phyloP scores from a whole-genome alignment of 2,888 invertebrate genomes.

The Dicranocentrus wangi region DNA sequence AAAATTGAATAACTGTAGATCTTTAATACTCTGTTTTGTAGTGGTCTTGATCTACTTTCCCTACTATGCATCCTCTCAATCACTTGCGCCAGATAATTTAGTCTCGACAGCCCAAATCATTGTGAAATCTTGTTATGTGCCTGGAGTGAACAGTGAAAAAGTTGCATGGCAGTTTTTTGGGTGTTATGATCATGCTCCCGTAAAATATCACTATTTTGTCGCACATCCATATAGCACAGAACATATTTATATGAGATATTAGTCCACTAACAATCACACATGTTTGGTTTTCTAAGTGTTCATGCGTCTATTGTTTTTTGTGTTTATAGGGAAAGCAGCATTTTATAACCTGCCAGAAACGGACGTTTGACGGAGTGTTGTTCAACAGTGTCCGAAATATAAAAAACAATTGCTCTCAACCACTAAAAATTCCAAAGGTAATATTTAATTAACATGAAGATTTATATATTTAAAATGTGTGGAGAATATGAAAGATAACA shows the following conservation, averaged over 20 bases:
- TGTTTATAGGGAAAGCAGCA: slow-evolving; percentile 46
- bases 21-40: too few species aligned
- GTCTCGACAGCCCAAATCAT: slow-evolving; percentile 54
- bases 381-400: slow-evolving; percentile 48
- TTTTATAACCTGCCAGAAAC: slow-evolving; percentile 59
- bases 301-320: not conserved
- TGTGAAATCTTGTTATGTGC: slow-evolving; percentile 58
- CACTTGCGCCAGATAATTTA: slow-evolving; percentile 49
- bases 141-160: slow-evolving; percentile 59
- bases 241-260: not conserved
- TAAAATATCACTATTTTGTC: slow-evolving; percentile 24
- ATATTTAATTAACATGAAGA: not conserved
- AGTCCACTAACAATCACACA: not conserved
- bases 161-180: slow-evolving; percentile 62
- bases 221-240: not conserved
- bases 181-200: slow-evolving; percentile 61
- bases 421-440: slow-evolving; percentile 40
- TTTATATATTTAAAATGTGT: not conserved
- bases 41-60: too few species aligned
- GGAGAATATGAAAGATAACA: not conserved
- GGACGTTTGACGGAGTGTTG: slow-evolving; percentile 38
- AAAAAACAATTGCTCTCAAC: slow-evolving; percentile 22
- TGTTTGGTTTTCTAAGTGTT: not conserved
- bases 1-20: too few species aligned
- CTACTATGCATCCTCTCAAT: slow-evolving; percentile 1